Percentiles rank a stretch among this genome's conserved stretches.
Evolutionary conservation across 2,113 vertebrate genomes (phyloP).

Genomic region (Xiphophorus maculatus): DNA sequence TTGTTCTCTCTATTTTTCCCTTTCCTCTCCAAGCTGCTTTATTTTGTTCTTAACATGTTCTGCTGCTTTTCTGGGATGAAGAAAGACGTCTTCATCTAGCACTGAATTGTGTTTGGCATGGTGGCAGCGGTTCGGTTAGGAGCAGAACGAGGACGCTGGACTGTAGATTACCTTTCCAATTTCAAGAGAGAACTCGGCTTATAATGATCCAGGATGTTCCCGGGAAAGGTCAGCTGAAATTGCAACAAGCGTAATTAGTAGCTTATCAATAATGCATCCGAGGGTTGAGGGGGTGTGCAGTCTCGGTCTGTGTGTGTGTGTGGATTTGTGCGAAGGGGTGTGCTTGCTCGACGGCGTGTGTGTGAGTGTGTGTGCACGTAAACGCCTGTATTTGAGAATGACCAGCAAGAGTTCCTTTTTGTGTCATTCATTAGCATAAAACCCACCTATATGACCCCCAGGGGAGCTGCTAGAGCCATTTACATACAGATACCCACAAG

Average conservation of each 20-base stretch:
- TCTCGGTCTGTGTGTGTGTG: conserved; percentile 18
- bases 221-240: conserved; percentile 79
- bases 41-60: neutral
- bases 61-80: conserved; percentile 1
- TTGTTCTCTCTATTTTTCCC: too few species aligned
- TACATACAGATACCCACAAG: conserved; percentile 44
- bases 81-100: conserved; percentile 38
- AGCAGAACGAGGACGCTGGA: conserved; percentile 39
- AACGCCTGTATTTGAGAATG: conserved; percentile 45
- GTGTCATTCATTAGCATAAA: conserved; percentile 68
- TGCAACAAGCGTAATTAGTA: conserved; percentile 80
- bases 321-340: conserved; percentile 5
- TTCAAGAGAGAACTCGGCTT: conserved; percentile 71
- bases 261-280: conserved; percentile 81
- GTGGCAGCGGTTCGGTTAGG: conserved; percentile 1
- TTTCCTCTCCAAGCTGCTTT: neutral
- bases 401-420: conserved; percentile 44
- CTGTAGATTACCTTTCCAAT: conserved; percentile 76
- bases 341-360: conserved; percentile 4
- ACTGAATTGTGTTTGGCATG: conserved; percentile 6
- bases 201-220: conserved; percentile 78
- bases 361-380: conserved; percentile 25
- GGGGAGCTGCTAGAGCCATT: conserved; percentile 51
- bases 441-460: conserved; percentile 52
- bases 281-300: conserved; percentile 62